Evolutionary conservation across 2,797 vertebrate species (phyloP), one percentile per base, ranked within the genome.

Genomic region (Macropodus opercularis): DNA sequence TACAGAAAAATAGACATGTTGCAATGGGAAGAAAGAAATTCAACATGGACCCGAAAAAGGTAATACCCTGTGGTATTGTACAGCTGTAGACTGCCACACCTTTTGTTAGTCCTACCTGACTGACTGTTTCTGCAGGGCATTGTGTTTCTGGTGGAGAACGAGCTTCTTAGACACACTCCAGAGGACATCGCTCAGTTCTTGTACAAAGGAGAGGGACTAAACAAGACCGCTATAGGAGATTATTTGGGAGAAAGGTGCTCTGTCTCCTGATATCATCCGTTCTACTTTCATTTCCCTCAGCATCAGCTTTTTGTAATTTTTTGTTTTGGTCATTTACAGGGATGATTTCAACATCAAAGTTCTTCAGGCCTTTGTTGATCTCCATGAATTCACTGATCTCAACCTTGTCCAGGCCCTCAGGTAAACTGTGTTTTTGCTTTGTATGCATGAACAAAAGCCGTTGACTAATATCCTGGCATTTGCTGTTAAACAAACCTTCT

Each of bases 31-130:
- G 96, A 58, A 98, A 98, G 85, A 98, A 97, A 80, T 97, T 97
- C 86, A 97, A 97, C 89, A 97, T 97, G 96, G 96, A 97, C 64
- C 96, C 96, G 5, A 98, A 98, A 89, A 97, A 96, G 94, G 87
- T 88, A 65, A 65, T 18, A 8, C 4, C 3, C 15, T 23, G 26
- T 3, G 11, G 17, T 14, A 15, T 21, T 21, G 3, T 43, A 19
- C 2, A 18, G 6, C 4, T 51, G 0, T 23, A 5, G 5, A 50
- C 10, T 22, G 14, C 46, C 13, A 63, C 1, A 5, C 3, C 51
- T 17, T 18, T 2, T 34, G 9, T 42, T 18, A 1, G 0, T 13
- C 27, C 13, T 53, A 38, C 38, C n/a, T 34, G 42, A 61, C 3
- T 1, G 21, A 43, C 13, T 42, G 1, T 8, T n/a, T 23, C 3